A percentile compares a stretch with the other conserved stretches of the same genome.
These are phyloP conservation scores for Neoitamus cyanurus DNA, from an alignment of 2,888 invertebrate genomes.

Conservation along the genomic window DNA sequence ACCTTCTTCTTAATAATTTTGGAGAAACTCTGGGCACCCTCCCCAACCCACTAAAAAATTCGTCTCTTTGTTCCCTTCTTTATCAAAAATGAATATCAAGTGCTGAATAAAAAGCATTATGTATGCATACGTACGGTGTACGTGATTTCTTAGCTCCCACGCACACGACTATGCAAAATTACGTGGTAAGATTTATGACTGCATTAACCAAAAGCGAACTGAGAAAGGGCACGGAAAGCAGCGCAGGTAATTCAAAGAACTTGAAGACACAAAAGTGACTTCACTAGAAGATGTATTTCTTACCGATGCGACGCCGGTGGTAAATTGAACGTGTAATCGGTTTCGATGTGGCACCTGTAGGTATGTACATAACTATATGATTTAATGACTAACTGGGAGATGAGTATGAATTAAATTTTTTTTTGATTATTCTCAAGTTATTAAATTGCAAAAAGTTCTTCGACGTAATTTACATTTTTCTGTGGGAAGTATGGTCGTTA, in stretches of 20 bases:
- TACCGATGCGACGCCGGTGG: not conserved
- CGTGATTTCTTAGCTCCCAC: slow-evolving; percentile 8
- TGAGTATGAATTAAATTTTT: not conserved
- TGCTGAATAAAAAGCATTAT: slow-evolving; percentile 1
- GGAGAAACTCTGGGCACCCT: not conserved
- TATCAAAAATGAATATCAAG: slow-evolving; percentile 20
- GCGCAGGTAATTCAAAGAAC: not conserved
- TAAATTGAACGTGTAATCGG: not conserved
- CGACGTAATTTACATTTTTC: not conserved
- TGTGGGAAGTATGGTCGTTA: not conserved
- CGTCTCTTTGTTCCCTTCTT: not conserved
- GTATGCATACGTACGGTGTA: slow-evolving; percentile 15
- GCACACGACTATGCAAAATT: slow-evolving; percentile 17
- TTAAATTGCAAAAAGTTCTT: not conserved
- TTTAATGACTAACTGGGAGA: not conserved
- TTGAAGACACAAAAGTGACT: not conserved
- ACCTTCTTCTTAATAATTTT: not conserved
- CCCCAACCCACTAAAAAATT: not conserved
- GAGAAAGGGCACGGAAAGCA: not conserved
- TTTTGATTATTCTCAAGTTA: not conserved
- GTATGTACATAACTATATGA: too few relatives aligned
- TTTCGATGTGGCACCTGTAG: not conserved
- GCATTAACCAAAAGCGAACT: not conserved
- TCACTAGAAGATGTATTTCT: not conserved
- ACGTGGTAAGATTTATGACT: slow-evolving; percentile 14